phyloP scores from a whole-genome alignment of 2,113 vertebrate species.

The Anthoscopus minutus region DNA sequence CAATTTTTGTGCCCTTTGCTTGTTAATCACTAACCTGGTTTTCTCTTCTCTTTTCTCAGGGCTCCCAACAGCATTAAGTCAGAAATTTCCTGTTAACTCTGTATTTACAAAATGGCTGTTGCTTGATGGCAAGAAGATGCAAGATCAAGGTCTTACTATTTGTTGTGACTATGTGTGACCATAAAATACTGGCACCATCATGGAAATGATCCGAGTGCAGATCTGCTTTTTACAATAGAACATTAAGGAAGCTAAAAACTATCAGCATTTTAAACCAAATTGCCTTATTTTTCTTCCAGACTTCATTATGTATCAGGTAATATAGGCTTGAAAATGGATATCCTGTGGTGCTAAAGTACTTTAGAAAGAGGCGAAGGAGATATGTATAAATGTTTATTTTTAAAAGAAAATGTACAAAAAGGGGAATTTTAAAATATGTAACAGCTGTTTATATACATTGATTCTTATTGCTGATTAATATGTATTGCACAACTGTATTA shows the following conservation, averaged over 20 bases:
- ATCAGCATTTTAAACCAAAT: slow-evolving; percentile 87
- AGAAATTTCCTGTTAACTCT: slow-evolving; percentile 40
- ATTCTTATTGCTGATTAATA: slow-evolving; percentile 87
- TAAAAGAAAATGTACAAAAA: slow-evolving; percentile 81
- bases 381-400: slow-evolving; percentile 86
- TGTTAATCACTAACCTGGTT: background rate
- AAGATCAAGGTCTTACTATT: slow-evolving; percentile 63
- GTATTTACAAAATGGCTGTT: slow-evolving; percentile 52
- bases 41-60: slow-evolving; percentile 71
- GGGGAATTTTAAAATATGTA: slow-evolving; percentile 82
- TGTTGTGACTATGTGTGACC: slow-evolving; percentile 64
- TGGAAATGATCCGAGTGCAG: slow-evolving; percentile 65
- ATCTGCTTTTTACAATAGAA: slow-evolving; percentile 78
- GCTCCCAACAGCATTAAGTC: slow-evolving; percentile 90
- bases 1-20: background rate
- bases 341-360: slow-evolving; percentile 93
- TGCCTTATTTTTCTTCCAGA: slow-evolving; percentile 90
- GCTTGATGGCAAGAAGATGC: slow-evolving; percentile 52
- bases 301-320: slow-evolving; percentile 89
- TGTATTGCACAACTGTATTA: slow-evolving; percentile 81
- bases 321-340: slow-evolving; percentile 87
- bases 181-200: slow-evolving; percentile 64
- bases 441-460: slow-evolving; percentile 84
- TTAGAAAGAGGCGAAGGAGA: slow-evolving; percentile 79
- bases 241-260: slow-evolving; percentile 81